Base-by-base conservation (phyloP, 2,113 vertebrate genomes). In the Mirounga angustirostris region DNA sequence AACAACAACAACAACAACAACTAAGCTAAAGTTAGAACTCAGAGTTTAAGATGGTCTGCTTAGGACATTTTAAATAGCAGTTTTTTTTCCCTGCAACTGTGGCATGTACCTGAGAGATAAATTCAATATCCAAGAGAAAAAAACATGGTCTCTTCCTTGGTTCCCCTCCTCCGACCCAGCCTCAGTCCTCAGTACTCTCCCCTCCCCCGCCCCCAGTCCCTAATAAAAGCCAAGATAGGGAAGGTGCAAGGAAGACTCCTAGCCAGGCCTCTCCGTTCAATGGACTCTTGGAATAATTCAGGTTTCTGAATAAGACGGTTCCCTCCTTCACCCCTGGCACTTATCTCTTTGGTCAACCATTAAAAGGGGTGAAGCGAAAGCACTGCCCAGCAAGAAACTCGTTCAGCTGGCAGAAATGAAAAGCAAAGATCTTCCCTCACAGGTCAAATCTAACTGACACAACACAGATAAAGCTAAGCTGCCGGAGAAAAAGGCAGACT, bases 341-440 rank as follows among this genome's bases (percentile, higher is more conserved):
- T 85, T 80, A 94, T n/a, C 58, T 84, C 71, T 97, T 94, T 93
- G 89, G 92, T 95, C 90, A 82, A 36, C 69, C 40, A 69, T 94
- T 96, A 59, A 96, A 97, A 95, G 67, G 58, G 61, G 96, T 74
- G 22, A 96, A 86, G 94, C 92, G 80, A 97, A 94, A 59, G 43
- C 81, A 67, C 2, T 82, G 88, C 80, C 91, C 90, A 94, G 88
- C 76, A 94, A 97, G 94, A 92, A 97, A 65, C 82, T 56, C 76
- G 69, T 63, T 54, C 80, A 91, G 82, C 22, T 61, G 36, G 81
- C 81, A 96, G 63, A 90, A 96, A 95, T 59, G 73, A 97, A 93
- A 97, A 94, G 96, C 43, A 82, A 89, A 93, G 78, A 79, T 97
- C 80, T 95, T 73, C 26, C 21, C 78, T 94, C 40, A 13, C 26